Evolutionary conservation across 2,888 invertebrate species (phyloP).

Genomic region (Drosophila algonquin): DNA sequence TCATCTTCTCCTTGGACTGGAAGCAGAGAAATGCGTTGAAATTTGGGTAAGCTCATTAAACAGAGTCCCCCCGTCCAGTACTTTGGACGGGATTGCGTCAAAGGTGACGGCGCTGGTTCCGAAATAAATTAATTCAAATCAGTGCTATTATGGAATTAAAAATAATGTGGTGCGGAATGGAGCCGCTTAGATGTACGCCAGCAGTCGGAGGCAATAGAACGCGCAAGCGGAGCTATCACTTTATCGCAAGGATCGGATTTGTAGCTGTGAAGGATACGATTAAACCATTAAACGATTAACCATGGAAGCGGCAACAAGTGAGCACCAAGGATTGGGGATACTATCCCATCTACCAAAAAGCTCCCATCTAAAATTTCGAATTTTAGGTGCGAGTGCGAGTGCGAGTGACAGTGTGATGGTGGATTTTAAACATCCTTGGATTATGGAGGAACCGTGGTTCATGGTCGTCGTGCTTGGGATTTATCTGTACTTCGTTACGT

Average conservation of each 20-base stretch:
- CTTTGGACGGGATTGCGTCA: neutral
- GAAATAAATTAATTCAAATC: conserved; percentile 27
- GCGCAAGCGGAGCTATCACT: neutral
- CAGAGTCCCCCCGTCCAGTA: neutral
- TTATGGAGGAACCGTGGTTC: conserved; percentile 59
- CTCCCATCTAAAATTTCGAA: neutral
- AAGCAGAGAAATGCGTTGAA: conserved; percentile 79
- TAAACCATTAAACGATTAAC: neutral
- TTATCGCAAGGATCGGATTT: conserved; percentile 1
- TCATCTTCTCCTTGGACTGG: conserved; percentile 99
- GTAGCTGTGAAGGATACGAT: neutral
- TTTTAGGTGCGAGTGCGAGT: conserved; percentile 3
- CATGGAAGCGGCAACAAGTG: conserved; percentile 31
- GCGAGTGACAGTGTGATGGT: neutral
- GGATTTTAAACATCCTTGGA: conserved; percentile 46
- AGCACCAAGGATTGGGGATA: conserved; percentile 1
- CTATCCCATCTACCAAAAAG: neutral
- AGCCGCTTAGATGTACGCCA: conserved; percentile 42
- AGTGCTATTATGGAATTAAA: conserved; percentile 17
- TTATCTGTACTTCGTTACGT: conserved; percentile 72
- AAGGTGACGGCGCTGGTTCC: conserved; percentile 5
- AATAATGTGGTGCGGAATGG: conserved; percentile 21
- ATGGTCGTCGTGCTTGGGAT: conserved; percentile 53
- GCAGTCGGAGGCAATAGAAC: conserved; percentile 45
- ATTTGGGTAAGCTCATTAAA: conserved; percentile 3